These are phyloP conservation scores for Uria lomvia DNA, from an alignment of 2,113 vertebrate species.

Conservation along the genomic window DNA sequence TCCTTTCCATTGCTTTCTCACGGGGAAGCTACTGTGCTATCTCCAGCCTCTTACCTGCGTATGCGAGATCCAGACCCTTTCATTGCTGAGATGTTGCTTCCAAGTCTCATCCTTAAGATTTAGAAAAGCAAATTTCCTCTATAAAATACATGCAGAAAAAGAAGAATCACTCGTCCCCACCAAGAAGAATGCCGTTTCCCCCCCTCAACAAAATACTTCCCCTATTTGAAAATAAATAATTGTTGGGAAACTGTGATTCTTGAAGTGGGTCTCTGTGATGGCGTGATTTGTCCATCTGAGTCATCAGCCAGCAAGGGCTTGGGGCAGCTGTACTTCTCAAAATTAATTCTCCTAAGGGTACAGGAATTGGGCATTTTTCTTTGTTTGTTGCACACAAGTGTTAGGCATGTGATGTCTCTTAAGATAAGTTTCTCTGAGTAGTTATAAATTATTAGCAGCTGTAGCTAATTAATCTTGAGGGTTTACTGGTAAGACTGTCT, in stretches of 20 bases:
- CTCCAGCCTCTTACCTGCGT: background rate
- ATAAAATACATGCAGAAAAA: background rate
- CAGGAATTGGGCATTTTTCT: background rate
- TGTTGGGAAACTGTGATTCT: background rate
- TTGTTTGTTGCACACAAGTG: background rate
- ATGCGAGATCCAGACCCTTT: fast-evolving
- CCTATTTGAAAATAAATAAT: background rate
- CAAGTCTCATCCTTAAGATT: background rate
- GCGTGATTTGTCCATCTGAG: background rate
- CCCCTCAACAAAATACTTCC: background rate
- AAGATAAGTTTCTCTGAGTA: background rate
- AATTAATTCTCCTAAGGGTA: background rate
- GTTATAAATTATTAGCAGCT: slow-evolving; percentile 10
- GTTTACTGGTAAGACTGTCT: background rate
- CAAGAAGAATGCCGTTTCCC: fast-evolving
- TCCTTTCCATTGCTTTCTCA: background rate
- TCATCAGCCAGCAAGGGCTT: background rate
- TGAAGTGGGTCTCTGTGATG: background rate
- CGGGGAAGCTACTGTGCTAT: background rate
- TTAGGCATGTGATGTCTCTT: background rate
- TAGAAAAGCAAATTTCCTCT: background rate
- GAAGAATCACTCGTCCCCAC: fast-evolving
- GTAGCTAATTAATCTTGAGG: background rate
- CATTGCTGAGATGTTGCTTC: background rate
- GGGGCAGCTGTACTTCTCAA: background rate